Percentiles rank a stretch among this genome's conserved stretches.
These are phyloP conservation scores for Pithys albifrons DNA, from an alignment of 2,113 vertebrate genomes.

Conservation along the genomic window DNA sequence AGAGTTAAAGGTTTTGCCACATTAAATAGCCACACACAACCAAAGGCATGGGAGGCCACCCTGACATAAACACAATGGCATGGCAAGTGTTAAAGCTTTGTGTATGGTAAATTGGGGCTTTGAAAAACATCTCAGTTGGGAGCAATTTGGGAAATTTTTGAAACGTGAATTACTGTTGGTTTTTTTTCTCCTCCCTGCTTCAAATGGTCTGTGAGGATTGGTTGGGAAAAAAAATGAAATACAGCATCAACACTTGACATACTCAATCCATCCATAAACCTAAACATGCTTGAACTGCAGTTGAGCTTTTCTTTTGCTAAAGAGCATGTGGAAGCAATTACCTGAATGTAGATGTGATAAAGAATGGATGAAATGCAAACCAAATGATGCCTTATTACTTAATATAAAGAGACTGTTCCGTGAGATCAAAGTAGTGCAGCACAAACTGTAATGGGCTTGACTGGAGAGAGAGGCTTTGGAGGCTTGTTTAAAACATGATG, in stretches of 20 bases:
- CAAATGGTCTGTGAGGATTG: background rate
- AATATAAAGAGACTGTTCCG: constrained; percentile 59
- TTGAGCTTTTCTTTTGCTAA: constrained; percentile 48
- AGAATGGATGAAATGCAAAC: constrained; percentile 63
- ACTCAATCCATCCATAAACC: constrained; percentile 23
- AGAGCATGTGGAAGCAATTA: constrained; percentile 67
- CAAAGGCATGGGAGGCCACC: background rate
- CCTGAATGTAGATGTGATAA: constrained; percentile 68
- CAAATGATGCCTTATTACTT: constrained; percentile 70
- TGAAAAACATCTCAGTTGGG: constrained; percentile 44
- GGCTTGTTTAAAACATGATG: constrained; percentile 19
- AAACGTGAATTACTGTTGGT: background rate
- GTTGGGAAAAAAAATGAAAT: background rate
- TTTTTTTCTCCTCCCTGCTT: background rate
- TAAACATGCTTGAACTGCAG: constrained; percentile 42
- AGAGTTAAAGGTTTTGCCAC: background rate
- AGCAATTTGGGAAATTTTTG: constrained; percentile 41
- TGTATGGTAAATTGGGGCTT: constrained; percentile 7
- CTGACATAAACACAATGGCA: background rate
- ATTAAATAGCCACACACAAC: background rate
- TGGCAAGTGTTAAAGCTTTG: constrained; percentile 4
- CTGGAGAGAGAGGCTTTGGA: constrained; percentile 1
- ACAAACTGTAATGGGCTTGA: constrained; percentile 16
- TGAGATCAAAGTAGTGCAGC: constrained; percentile 49
- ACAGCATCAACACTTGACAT: background rate